phyloP scores from a whole-genome alignment of 2,888 invertebrate species.

The Mythimna lalbum region DNA sequence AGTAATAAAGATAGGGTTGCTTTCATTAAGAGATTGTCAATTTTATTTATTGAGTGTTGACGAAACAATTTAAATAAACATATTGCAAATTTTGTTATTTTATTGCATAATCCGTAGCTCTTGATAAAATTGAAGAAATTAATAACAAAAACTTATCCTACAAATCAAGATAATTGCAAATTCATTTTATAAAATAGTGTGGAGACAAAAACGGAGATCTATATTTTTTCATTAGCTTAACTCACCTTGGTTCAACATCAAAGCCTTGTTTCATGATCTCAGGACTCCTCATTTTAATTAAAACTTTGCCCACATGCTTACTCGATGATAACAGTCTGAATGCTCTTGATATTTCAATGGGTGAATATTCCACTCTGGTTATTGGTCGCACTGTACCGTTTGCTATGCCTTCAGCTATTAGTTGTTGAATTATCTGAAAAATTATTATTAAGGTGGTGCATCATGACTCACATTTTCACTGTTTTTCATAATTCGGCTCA shows the following conservation, averaged over 20 bases:
- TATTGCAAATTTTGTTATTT: background rate
- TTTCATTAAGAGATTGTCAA: background rate
- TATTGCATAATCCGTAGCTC: background rate
- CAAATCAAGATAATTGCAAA: background rate
- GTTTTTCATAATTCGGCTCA: too few species aligned
- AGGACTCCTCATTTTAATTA: constrained; percentile 70
- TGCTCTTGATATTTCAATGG: constrained; percentile 92
- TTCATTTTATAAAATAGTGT: background rate
- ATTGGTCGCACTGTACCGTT: constrained; percentile 93
- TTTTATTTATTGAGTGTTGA: background rate
- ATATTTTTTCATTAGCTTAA: too few species aligned
- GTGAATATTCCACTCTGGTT: constrained; percentile 91
- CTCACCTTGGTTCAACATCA: constrained; percentile 69
- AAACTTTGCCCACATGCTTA: constrained; percentile 89
- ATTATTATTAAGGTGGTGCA: too few species aligned
- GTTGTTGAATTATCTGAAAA: constrained; percentile 83
- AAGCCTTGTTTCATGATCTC: constrained; percentile 61
- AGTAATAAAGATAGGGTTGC: background rate
- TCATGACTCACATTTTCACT: too few species aligned
- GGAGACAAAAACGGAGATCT: background rate
- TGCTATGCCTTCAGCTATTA: constrained; percentile 91
- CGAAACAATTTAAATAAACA: background rate
- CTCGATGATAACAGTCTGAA: constrained; percentile 91
- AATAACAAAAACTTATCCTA: background rate
- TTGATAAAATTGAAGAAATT: background rate